These are phyloP conservation scores for Drosophila saltans DNA, from an alignment of 1,140 invertebrate species.

Conservation along the genomic window DNA sequence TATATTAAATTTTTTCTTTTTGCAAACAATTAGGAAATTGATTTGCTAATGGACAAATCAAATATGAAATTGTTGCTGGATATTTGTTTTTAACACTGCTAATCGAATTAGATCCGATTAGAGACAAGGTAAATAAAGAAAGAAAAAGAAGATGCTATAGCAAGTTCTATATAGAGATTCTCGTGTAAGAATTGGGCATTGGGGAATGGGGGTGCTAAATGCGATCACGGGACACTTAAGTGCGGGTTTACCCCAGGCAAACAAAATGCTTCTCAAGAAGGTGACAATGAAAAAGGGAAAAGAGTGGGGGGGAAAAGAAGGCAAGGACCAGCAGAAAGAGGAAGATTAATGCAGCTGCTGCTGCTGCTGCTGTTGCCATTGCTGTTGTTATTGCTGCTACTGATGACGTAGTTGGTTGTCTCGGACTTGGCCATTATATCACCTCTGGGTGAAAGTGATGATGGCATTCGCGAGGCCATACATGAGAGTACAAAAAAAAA, in stretches of 20 bases:
- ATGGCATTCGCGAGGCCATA: constrained; percentile 65
- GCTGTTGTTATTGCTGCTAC: neutral
- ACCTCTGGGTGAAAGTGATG: constrained; percentile 79
- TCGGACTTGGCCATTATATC: constrained; percentile 70
- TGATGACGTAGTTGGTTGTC: constrained; percentile 32
- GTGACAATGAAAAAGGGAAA: neutral
- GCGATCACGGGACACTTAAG: constrained; percentile 45
- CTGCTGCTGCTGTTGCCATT: constrained; percentile 37
- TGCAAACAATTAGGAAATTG: constrained; percentile 33
- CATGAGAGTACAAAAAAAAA: neutral
- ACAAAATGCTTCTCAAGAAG: neutral
- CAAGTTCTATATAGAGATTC: constrained; percentile 44
- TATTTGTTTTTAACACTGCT: constrained; percentile 38
- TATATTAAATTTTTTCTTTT: constrained; percentile 31
- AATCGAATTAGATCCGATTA: constrained; percentile 63
- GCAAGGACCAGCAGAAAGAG: constrained; percentile 1
- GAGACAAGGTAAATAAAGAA: constrained; percentile 27
- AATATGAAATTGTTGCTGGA: constrained; percentile 52
- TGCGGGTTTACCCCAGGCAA: constrained; percentile 5
- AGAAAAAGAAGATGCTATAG: constrained; percentile 57
- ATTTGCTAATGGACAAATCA: constrained; percentile 52
- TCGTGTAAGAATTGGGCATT: constrained; percentile 25
- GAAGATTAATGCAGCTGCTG: constrained; percentile 26
- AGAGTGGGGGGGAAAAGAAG: neutral
- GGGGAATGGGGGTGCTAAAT: constrained; percentile 42